Conservation (phyloP, 2,888 invertebrate species). For the Xanthorhoe spadicearia region DNA sequence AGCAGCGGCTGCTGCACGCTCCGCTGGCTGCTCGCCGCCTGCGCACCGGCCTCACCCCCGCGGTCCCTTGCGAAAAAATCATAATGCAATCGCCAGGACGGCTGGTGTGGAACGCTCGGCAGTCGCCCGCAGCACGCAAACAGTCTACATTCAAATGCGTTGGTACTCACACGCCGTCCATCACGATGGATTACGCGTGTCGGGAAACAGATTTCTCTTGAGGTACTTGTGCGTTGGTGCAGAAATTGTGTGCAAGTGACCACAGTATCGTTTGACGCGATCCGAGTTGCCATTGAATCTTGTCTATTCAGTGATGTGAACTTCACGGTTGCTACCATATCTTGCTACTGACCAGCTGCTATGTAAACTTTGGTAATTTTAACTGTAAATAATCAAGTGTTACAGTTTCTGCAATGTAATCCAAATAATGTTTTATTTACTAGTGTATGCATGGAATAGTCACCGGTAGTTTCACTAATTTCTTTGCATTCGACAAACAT, state of each 20-base stretch:
- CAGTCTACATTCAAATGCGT: conserved; percentile 83
- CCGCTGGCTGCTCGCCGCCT: conserved; percentile 71
- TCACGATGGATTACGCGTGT: conserved; percentile 79
- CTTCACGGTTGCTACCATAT: conserved; percentile 54
- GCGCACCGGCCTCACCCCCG: conserved; percentile 69
- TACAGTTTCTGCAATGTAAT: conserved; percentile 3
- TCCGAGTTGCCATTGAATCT: conserved; percentile 77
- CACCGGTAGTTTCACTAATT: conserved; percentile 28
- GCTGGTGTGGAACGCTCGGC: conserved; percentile 81
- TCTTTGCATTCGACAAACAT: conserved; percentile 50
- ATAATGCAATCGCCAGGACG: conserved; percentile 84
- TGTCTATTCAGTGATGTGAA: conserved; percentile 76
- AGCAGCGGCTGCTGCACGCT: conserved; percentile 80
- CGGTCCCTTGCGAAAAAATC: conserved; percentile 83
- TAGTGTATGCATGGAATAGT: conserved; percentile 17
- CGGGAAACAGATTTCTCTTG: conserved; percentile 79
- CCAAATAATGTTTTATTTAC: conserved; percentile 2
- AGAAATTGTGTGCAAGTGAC: conserved; percentile 62
- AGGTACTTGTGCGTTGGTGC: conserved; percentile 65
- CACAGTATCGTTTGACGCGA: conserved; percentile 52
- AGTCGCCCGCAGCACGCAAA: conserved; percentile 77
- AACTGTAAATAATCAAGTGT: conserved; percentile 19
- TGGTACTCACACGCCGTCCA: conserved; percentile 83
- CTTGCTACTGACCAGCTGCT: conserved; percentile 36
- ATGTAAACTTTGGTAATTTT: conserved; percentile 9